Percentiles rank a stretch among this genome's conserved stretches.
Conservation (phyloP, 2,888 invertebrate genomes). For the Tridacna gigas region DNA sequence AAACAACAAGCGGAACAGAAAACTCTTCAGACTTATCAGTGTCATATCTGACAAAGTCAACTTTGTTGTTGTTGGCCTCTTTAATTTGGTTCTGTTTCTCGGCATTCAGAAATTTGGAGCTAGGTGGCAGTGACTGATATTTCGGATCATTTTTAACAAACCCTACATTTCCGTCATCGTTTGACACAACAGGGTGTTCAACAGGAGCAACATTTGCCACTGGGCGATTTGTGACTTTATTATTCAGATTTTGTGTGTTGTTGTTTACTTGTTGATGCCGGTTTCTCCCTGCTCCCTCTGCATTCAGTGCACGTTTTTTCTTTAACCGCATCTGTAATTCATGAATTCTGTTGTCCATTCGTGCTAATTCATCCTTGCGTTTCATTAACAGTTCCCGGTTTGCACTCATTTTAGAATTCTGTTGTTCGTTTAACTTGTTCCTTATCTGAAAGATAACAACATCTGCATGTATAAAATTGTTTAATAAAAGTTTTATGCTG, state of each 20-base stretch:
- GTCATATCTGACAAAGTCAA: constrained; percentile 49
- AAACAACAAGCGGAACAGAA: constrained; percentile 64
- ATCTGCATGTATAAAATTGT: too few relatives aligned
- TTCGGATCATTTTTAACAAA: constrained; percentile 95
- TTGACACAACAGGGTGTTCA: constrained; percentile 83
- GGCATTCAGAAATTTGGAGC: constrained; percentile 89
- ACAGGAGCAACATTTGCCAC: constrained; percentile 84
- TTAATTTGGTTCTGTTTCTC: constrained; percentile 58
- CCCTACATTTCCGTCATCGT: constrained; percentile 82
- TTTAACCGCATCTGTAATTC: constrained; percentile 96
- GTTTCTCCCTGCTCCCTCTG: constrained; percentile 65
- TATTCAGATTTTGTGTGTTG: constrained; percentile 65
- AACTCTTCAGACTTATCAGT: constrained; percentile 65
- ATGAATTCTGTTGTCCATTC: constrained; percentile 96
- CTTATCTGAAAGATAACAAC: constrained; percentile 90
- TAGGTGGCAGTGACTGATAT: constrained; percentile 96
- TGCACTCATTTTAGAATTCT: constrained; percentile 94
- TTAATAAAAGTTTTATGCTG: too few relatives aligned
- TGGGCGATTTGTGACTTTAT: constrained; percentile 50
- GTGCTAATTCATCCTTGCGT: constrained; percentile 95
- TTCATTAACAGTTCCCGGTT: constrained; percentile 95
- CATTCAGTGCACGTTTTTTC: constrained; percentile 92
- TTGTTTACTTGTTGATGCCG: constrained; percentile 60
- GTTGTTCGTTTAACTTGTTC: constrained; percentile 97
- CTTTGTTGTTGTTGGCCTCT: constrained; percentile 67